Evolutionary conservation across 2,888 invertebrate genomes (phyloP), one percentile per base, ranked within the genome.

Genomic region (Dryobota labecula): DNA sequence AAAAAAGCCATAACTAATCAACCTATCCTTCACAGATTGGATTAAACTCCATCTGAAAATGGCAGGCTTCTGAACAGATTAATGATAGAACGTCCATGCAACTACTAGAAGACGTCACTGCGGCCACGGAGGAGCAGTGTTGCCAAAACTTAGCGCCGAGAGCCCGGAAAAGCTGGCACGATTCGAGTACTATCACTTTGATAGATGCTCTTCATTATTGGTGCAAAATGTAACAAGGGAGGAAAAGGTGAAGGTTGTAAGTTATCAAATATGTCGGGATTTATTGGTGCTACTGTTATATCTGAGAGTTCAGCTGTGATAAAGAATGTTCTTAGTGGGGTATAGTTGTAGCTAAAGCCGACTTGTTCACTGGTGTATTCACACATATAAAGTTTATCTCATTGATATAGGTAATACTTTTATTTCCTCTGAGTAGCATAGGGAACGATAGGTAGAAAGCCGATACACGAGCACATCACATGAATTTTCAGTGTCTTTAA

Each of bases 81-180:
- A 54, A 63, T 54, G 41, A 47, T n/a, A 64, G 45, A 53, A 51
- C 13, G 9, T 41, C 2, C 13, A 38, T 54, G n/a, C 13, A 61
- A 53, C 57, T 45, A 58, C 9, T 43, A n/a, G 38, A 27, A 15
- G n/a, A 56, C n/a, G 49, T 18, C 38, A 63, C 47, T 24, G 36
- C 4, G 20, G 20, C 41, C 47, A 20, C 41, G 33, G 38, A 13
- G 5, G 53, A 33, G 30, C 51, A 64, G 4, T 69, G 30, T 60
- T 78, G 68, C 56, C 69, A 61, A 77, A 68, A 77, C 69, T 73
- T 73, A 45, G 38, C 54, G 33, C 5, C 41, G 18, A 43, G 30
- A 38, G 24, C 51, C 36, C 63, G 51, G 36, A 64, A 36, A 30
- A 60, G 54, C 51, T 56, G 63, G 20, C 62, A 78, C 54, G 20